Percentiles rank a stretch among this genome's conserved stretches.
Conservation (phyloP, 2,888 invertebrate species). For the Athalia circularis region DNA sequence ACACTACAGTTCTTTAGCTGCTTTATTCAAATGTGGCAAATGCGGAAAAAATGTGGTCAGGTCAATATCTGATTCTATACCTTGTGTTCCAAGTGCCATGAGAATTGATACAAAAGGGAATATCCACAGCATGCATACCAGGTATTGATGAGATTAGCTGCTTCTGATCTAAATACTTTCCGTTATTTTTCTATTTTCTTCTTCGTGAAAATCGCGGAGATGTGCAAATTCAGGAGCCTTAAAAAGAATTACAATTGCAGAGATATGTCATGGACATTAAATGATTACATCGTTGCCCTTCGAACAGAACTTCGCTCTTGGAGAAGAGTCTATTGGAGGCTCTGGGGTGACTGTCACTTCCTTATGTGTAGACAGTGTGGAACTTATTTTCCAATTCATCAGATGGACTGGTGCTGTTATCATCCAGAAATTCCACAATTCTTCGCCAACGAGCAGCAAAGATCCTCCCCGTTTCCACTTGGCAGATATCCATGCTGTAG, state of each 20-base stretch:
- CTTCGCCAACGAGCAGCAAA: conserved; percentile 82
- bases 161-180: background rate
- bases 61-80: conserved; percentile 82
- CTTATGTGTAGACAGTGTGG: conserved; percentile 88
- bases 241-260: conserved; percentile 69
- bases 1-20: conserved; percentile 87
- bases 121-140: conserved; percentile 82
- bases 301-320: conserved; percentile 89
- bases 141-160: conserved; percentile 71
- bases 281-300: conserved; percentile 85
- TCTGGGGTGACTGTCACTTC: conserved; percentile 95
- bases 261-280: conserved; percentile 88
- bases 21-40: conserved; percentile 84
- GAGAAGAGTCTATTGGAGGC: conserved; percentile 94
- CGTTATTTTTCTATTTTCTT: background rate
- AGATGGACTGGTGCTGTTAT: conserved; percentile 88
- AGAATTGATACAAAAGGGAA: conserved; percentile 84
- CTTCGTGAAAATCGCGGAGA: background rate
- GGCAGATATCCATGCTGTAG: conserved; percentile 92
- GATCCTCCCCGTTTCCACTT: conserved; percentile 81
- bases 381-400: conserved; percentile 84
- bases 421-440: conserved; percentile 88
- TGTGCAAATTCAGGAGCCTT: background rate
- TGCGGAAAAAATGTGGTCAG: conserved; percentile 85
- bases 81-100: conserved; percentile 84